These are phyloP conservation scores for Acanthurus tractus DNA, from an alignment of 2,797 vertebrate species.

Conservation along the genomic window DNA sequence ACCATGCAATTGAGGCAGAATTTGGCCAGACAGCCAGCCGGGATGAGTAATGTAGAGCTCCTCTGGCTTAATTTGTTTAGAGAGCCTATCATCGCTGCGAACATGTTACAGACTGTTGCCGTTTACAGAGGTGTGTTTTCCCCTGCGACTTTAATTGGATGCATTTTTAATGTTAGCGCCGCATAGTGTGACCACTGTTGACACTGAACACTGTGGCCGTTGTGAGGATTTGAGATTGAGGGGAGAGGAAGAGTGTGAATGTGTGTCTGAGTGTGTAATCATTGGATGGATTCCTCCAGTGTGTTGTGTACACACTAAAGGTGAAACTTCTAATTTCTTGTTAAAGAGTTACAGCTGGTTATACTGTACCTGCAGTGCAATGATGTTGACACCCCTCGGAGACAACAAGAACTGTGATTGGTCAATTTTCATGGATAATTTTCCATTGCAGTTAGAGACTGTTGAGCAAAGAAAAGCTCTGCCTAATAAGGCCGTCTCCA, in stretches of 20 bases:
- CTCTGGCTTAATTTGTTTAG: constrained; percentile 71
- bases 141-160: constrained; percentile 68
- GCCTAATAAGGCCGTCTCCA: not conserved
- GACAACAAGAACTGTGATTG: not conserved
- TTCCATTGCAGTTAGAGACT: not conserved
- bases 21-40: constrained; percentile 65
- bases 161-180: constrained; percentile 66
- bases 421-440: not conserved
- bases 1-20: constrained; percentile 63
- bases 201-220: constrained; percentile 65
- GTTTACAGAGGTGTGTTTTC: constrained; percentile 56
- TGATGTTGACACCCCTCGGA: no score
- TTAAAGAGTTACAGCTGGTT: constrained; percentile 4
- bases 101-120: constrained; percentile 70
- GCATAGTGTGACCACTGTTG: constrained; percentile 64
- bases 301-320: constrained; percentile 30
- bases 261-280: constrained; percentile 19
- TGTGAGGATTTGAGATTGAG: constrained; percentile 57
- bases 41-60: constrained; percentile 70
- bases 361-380: no score
- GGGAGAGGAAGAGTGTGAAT: constrained; percentile 36
- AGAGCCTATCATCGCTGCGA: constrained; percentile 70
- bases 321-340: constrained; percentile 28
- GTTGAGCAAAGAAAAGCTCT: not conserved
- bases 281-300: constrained; percentile 27